These are phyloP conservation scores for Oryzias melastigma DNA, from an alignment of 2,113 vertebrate genomes.

Conservation along the genomic window DNA sequence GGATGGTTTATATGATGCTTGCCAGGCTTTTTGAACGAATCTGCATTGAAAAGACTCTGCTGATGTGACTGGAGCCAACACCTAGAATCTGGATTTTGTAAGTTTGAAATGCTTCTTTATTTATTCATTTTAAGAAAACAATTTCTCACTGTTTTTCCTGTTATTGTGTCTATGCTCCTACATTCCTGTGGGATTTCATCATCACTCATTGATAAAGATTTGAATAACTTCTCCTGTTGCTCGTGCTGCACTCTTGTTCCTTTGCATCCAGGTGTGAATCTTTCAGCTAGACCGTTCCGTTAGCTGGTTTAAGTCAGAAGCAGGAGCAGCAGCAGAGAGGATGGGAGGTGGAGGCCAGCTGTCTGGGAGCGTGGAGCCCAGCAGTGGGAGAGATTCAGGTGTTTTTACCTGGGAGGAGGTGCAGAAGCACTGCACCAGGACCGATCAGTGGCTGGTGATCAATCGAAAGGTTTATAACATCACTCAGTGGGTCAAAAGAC, in stretches of 20 bases:
- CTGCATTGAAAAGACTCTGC: not conserved
- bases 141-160: not conserved
- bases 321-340: slow-evolving; percentile 13
- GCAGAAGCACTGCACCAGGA: slow-evolving; percentile 82
- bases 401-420: slow-evolving; percentile 91
- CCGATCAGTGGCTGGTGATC: slow-evolving; percentile 92
- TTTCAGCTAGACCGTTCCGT: slow-evolving; percentile 4
- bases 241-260: not conserved
- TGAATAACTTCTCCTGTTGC: slow-evolving; percentile 1
- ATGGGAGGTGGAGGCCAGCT: slow-evolving; percentile 55
- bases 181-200: not conserved
- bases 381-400: slow-evolving; percentile 2
- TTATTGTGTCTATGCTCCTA: not conserved
- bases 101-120: slow-evolving; percentile 21
- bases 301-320: slow-evolving; percentile 19
- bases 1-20: not conserved
- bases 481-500: slow-evolving; percentile 84
- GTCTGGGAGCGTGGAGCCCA: slow-evolving; percentile 28
- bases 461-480: slow-evolving; percentile 93
- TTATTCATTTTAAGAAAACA: not conserved
- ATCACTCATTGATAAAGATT: slow-evolving; percentile 3
- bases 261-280: slow-evolving; percentile 37
- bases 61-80: slow-evolving; percentile 21
- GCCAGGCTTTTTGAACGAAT: slow-evolving; percentile 1
- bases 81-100: slow-evolving; percentile 32